Base-by-base conservation (phyloP, 2,888 invertebrate genomes). In the Geophilus truncorum region DNA sequence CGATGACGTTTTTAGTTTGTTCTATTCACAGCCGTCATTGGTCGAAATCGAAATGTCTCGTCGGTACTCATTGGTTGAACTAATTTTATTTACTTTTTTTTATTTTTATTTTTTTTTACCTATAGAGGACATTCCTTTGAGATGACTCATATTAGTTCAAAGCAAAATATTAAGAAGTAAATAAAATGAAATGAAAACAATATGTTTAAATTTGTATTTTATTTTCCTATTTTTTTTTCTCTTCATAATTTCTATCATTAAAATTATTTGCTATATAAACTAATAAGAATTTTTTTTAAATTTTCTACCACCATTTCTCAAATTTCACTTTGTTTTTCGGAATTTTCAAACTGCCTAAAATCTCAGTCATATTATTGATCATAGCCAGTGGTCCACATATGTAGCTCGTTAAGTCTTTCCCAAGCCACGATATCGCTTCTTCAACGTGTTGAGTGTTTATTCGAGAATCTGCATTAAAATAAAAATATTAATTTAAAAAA, bases 351-450 rank as follows among this genome's bases (percentile, higher is more conserved):
- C 30, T 6, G 32, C 34, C 34, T 18, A 77, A 36, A 21, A 77
- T 34, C n/a, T 32, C 6, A n/a, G 21, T 18, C 77, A 77, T 77
- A n/a, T 77, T 34, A 77, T 32, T 77, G n/a, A 77, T 77, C 77
- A 77, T 77, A 15, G 77, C n/a, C 23, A 36, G 18, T 21, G 77
- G 77, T 36, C 77, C 77, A 77, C 77, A 77, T n/a, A 77, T 77
- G 18, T 77, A 77, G 12, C 30, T 34, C 18, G 36, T 77, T 0
- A 18, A 10, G 32, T 77, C 21, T 34, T 32, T 36, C 23, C 77
- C 77, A 9, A 77, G 36, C 25, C 30, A 34, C 18, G 10, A 34
- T 34, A 77, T 34, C 10, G 77, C 77, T 4, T 77, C 15, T 77
- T 32, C 77, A n/a, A 77, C 12, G n/a, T 77, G 77, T 2, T 77